Evolutionary conservation across 2,888 invertebrate genomes (phyloP).

Genomic region (Idaea aversata): DNA sequence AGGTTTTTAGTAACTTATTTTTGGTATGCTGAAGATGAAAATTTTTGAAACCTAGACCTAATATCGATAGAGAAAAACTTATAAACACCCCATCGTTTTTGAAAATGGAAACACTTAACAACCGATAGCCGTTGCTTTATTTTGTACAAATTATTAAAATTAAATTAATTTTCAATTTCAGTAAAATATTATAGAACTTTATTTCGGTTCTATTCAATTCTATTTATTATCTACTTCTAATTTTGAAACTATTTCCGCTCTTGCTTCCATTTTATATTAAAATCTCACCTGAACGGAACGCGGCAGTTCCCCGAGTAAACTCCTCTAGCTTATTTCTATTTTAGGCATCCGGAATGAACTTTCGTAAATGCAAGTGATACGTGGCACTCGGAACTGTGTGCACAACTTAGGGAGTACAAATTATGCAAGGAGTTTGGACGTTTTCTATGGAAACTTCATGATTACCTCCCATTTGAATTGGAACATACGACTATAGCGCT

Average conservation of each 20-base stretch:
- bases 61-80: too few relatives aligned
- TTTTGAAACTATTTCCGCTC: constrained; percentile 1
- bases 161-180: too few relatives aligned
- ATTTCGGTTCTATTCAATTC: too few relatives aligned
- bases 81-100: too few relatives aligned
- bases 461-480: background rate
- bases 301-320: constrained; percentile 28
- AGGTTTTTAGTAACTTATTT: background rate
- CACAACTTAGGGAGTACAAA: constrained; percentile 42
- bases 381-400: constrained; percentile 45
- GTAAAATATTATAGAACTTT: too few relatives aligned
- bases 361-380: constrained; percentile 55
- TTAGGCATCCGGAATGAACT: constrained; percentile 59
- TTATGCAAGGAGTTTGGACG: constrained; percentile 42
- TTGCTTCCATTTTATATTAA: constrained; percentile 8
- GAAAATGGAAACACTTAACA: too few relatives aligned
- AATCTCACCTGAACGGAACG: constrained; percentile 11
- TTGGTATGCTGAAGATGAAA: background rate
- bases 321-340: constrained; percentile 58
- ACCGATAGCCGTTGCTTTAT: too few relatives aligned
- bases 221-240: too few relatives aligned
- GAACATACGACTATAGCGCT: too few relatives aligned
- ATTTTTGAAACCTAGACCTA: too few relatives aligned
- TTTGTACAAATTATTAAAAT: too few relatives aligned
- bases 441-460: background rate